Percentiles rank a stretch among this genome's conserved stretches.
Evolutionary conservation across 1,140 invertebrate species (phyloP).

Genomic region (Anastrepha obliqua): DNA sequence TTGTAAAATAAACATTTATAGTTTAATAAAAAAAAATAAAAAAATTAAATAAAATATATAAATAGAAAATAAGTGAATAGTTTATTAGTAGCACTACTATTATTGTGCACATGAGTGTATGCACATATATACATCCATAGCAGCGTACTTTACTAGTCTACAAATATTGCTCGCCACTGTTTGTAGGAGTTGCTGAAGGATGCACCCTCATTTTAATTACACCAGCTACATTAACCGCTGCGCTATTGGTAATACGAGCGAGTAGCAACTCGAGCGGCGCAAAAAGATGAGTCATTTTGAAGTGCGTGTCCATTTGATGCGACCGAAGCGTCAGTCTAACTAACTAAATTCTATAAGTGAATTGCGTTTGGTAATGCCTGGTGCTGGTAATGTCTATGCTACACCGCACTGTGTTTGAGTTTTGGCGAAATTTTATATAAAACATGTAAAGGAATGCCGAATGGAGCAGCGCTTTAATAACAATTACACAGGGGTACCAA

Average conservation of each 20-base stretch:
- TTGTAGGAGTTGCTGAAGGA: slow-evolving; percentile 50
- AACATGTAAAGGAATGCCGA: too few species aligned
- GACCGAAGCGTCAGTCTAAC: not conserved
- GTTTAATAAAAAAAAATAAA: too few species aligned
- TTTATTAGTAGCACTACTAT: not conserved
- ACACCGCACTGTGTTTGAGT: too few species aligned
- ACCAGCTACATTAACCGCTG: slow-evolving; percentile 3
- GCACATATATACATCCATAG: not conserved
- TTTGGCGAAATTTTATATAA: too few species aligned
- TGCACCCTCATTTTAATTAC: slow-evolving; percentile 56
- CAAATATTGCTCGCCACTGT: not conserved
- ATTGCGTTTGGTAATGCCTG: not conserved
- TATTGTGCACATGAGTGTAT: not conserved
- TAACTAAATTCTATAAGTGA: slow-evolving; percentile 5
- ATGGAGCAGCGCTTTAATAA: too few species aligned
- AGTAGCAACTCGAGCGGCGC: not conserved
- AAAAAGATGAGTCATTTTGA: slow-evolving; percentile 53
- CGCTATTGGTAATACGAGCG: not conserved
- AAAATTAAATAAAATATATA: too few species aligned
- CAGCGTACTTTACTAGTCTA: not conserved
- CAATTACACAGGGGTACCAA: too few species aligned
- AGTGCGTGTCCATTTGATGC: not conserved
- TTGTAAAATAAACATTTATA: too few species aligned
- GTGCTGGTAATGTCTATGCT: too few species aligned
- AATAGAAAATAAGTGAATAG: too few species aligned